Evolutionary conservation across 2,113 vertebrate species (phyloP), one percentile per base, ranked within the genome.

Genomic region (Gadus chalcogrammus): DNA sequence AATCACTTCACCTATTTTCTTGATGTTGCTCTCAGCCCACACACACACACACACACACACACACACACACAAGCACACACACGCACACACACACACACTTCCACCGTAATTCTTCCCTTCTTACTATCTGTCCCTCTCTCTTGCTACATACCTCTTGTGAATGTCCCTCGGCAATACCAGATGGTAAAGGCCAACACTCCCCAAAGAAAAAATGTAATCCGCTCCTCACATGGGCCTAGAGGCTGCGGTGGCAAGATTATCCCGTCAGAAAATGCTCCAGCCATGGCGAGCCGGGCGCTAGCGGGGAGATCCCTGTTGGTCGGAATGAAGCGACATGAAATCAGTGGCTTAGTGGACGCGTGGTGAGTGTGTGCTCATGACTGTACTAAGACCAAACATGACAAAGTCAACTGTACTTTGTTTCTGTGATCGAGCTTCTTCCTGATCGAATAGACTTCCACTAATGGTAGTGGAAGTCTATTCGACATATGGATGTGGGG

Each of bases 201-300:
- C 74, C 70, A 68, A 89, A 88, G 90, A 88, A 88, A 90, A 84
- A 84, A 6, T 84, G 83, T 92, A 90, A 91, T 91, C 88, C 88
- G 61, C 65, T 72, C 70, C 75, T 90, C 88, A 90, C 88, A 84
- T 88, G 87, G 86, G 72, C 58, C 67, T 15, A 60, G 15, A 52
- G 79, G 70, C 24, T 64, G 76, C 78, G 80, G 71, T 28, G 17
- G 15, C 20, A 71, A 81, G 86, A 88, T 89, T 85, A 91, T 89
- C 79, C 75, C 77, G 56, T 76, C 15, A 1, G 2, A 12, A 78
- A 81, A 70, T 17, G 22, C 62, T 15, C 62, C 68, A 67, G 70
- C 71, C 81, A 42, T 0, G 27, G 48, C 31, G 72, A 70, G 68
- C 62, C 64, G 66, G 55, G 38, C 53, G 38, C 28, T 5, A 22